Base-by-base conservation (phyloP, 2,113 vertebrate genomes). In the Macrotis lagotis region DNA sequence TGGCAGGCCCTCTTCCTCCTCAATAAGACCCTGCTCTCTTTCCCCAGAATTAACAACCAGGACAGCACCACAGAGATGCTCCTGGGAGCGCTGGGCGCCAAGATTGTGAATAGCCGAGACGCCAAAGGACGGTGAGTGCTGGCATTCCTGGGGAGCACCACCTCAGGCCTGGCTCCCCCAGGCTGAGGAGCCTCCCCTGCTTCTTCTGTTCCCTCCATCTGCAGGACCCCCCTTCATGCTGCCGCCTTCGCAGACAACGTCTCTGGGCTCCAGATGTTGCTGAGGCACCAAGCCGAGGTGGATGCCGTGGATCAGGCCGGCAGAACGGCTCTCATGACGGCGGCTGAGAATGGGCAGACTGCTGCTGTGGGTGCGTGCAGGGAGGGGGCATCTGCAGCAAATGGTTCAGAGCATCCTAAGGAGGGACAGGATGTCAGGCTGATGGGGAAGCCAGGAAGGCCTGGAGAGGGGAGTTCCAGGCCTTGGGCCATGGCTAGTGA, bases 191-290 rank as follows among this genome's bases (percentile, higher is more conserved):
- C 66, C 66, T 74, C 66, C 37, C 66, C 66, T 74, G 37, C 37
- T n/a, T 74, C n/a, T 74, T 74, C 66, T 66, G n/a, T 31, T 66
- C 59, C 59, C 59, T 66, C 26, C 0, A 50, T 24, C 48, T 31
- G 1, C 97, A 99, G 99, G 99, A 99, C 99, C 25, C 99, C 99
- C 16, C 99, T 99, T 98, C 99, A 99, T 97, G 99, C 99, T 94
- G 99, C 99, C 97, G 99, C 99, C 97, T 99, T 99, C 96, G 99
- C 99, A 97, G 99, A 99, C 98, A 99, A 98, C 51, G 97, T 99
- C 95, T 98, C 98, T 50, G 99, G 99, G 96, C 98, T 99, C 97
- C 99, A 99, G 98, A 98, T 99, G 98, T 98, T 99, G n/a, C 98
- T 99, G 98, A 98, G 98, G 97, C 99, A 99, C 96, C 99, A 99